These are phyloP conservation scores for Xanthorhoe designata DNA, from an alignment of 2,888 invertebrate species.

Conservation along the genomic window DNA sequence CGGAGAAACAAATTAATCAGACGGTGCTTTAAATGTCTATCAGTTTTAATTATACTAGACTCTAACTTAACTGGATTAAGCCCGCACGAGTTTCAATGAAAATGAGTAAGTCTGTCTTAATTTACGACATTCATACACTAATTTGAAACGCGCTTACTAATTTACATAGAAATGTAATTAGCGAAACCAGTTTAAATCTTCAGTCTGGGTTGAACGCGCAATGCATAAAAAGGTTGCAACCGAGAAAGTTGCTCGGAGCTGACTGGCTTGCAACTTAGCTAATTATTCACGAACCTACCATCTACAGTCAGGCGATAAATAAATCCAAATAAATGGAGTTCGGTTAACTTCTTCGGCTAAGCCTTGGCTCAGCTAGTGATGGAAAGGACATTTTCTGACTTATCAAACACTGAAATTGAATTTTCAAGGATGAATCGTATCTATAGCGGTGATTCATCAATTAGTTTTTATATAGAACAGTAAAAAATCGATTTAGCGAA, in stretches of 20 bases:
- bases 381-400: neutral
- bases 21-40: neutral
- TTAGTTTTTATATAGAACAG: too few species aligned
- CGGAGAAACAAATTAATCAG: constrained; percentile 3
- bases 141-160: constrained; percentile 42
- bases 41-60: constrained; percentile 7
- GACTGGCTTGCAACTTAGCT: constrained; percentile 49
- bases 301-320: constrained; percentile 41
- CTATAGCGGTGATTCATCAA: too few species aligned
- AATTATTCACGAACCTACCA: constrained; percentile 52
- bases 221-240: constrained; percentile 52
- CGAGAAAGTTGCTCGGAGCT: constrained; percentile 31
- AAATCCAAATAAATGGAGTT: constrained; percentile 40
- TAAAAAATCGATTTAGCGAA: too few species aligned
- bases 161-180: constrained; percentile 57
- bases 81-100: constrained; percentile 11
- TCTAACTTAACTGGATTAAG: constrained; percentile 7
- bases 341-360: constrained; percentile 28
- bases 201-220: constrained; percentile 50
- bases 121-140: constrained; percentile 41
- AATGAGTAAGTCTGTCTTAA: constrained; percentile 32
- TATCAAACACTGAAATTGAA: neutral
- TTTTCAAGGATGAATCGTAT: neutral
- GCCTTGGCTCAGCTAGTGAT: constrained; percentile 6
- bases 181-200: constrained; percentile 43